Evolutionary conservation across 2,797 vertebrate species (phyloP), one percentile per base, ranked within the genome.

Genomic region (Tadarida brasiliensis): DNA sequence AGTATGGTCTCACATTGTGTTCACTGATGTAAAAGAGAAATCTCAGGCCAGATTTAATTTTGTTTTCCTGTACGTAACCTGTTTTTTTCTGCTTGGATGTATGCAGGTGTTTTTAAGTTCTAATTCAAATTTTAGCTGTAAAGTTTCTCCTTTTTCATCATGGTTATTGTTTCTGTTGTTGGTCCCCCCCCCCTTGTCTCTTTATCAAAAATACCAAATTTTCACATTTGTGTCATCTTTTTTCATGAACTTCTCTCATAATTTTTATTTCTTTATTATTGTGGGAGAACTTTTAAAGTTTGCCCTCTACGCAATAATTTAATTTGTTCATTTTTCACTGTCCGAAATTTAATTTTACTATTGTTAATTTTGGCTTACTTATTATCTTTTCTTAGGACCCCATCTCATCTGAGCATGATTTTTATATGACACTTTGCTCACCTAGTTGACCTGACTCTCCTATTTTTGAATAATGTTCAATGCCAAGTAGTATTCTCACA

Each of bases 91-190:
- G 39, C 20, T 56, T 81, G 19, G 44, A 77, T n/a, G 7, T 86
- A 70, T 83, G 1, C 15, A 74, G 54, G 14, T 87, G 22, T 77
- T 87, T 94, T 61, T 73, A 92, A 71, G 3, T 57, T 88, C 22
- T 91, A 73, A 84, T 74, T 96, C 76, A 92, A 92, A 88, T 2
- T 71, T 93, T 51, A 85, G 17, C 47, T 68, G 24, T 11, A 70
- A 30, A 77, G 9, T 71, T 93, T 94, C 26, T 61, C 35, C 7
- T 33, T 91, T 63, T 24, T 1, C 20, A 63, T 65, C 74, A 92
- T 61, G 33, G 54, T 70, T 92, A 73, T 74, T 96, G 16, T 7
- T 47, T 68, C 26, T 87, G 11, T 44, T 86, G 26, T 78, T 44
- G 39, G 39, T 44, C 39, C 39, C 39, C 39, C 39, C 39, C 39